These are phyloP conservation scores for Peromyscus leucopus DNA, from an alignment of 2,113 vertebrate species.

Conservation along the genomic window DNA sequence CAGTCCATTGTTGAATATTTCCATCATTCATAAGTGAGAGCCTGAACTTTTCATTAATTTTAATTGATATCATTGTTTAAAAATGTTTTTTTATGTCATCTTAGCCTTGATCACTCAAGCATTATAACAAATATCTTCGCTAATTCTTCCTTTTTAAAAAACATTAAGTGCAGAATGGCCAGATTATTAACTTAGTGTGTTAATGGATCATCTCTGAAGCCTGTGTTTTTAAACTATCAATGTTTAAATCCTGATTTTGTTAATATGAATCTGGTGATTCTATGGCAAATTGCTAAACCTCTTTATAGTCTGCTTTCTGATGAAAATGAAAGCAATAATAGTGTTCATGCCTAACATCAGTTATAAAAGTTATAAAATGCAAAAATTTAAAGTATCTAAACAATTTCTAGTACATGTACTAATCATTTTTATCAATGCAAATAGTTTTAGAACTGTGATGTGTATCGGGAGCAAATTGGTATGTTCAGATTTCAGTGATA, in stretches of 20 bases:
- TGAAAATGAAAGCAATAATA: neutral
- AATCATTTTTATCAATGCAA: neutral
- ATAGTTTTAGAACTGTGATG: conserved; percentile 17
- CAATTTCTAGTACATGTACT: neutral
- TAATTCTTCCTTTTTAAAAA: neutral
- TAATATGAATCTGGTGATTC: neutral
- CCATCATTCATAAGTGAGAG: neutral
- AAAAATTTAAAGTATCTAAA: neutral
- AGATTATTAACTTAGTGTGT: neutral
- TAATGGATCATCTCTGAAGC: neutral
- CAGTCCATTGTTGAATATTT: neutral
- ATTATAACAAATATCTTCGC: neutral
- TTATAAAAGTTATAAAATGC: neutral
- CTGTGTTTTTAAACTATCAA: neutral
- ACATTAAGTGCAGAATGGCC: neutral
- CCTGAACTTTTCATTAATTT: neutral
- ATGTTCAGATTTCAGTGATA: neutral
- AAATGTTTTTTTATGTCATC: neutral
- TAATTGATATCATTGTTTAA: neutral
- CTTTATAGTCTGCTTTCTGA: neutral
- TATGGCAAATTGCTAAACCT: neutral
- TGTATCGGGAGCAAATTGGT: neutral
- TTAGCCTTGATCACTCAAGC: neutral
- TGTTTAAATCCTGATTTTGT: neutral
- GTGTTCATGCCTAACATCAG: neutral